Percentiles rank a stretch among this genome's conserved stretches.
Evolutionary conservation across 2,113 vertebrate genomes (phyloP).

Genomic region (Larimichthys crocea): DNA sequence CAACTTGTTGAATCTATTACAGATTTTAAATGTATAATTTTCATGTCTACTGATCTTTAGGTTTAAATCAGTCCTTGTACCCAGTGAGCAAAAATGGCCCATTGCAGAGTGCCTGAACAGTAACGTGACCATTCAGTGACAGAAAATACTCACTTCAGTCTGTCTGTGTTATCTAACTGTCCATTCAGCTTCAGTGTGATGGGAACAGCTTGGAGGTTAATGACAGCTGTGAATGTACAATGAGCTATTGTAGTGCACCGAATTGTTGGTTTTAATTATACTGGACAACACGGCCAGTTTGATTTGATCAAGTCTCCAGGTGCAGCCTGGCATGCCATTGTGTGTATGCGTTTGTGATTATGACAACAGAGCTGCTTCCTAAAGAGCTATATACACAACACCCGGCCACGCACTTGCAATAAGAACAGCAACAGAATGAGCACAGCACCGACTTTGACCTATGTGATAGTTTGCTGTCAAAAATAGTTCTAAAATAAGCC

Average conservation of each 20-base stretch:
- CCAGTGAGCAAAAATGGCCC: background rate
- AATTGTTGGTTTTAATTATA: constrained; percentile 64
- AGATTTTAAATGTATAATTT: too few species aligned
- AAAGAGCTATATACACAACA: background rate
- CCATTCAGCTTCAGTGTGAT: constrained; percentile 27
- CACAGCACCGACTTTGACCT: background rate
- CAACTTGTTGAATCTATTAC: background rate
- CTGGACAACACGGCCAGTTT: constrained; percentile 12
- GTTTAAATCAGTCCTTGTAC: background rate
- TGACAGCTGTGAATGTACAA: constrained; percentile 62
- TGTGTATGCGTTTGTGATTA: constrained; percentile 16
- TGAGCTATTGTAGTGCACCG: constrained; percentile 24
- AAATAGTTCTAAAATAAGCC: constrained; percentile 7
- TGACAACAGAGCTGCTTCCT: constrained; percentile 1
- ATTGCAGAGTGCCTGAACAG: background rate
- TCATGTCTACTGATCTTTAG: background rate
- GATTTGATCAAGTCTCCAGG: constrained; percentile 65
- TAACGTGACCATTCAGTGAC: constrained; percentile 11
- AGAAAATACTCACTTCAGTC: constrained; percentile 21
- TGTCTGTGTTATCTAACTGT: constrained; percentile 29
- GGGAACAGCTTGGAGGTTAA: constrained; percentile 48
- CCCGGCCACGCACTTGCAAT: background rate
- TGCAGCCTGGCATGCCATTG: constrained; percentile 40
- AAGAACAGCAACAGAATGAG: constrained; percentile 1
- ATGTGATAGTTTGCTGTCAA: constrained; percentile 17